Percentiles rank a stretch among this genome's conserved stretches.
Evolutionary conservation across 2,797 vertebrate genomes (phyloP).

Genomic region (Eleutherodactylus coqui): DNA sequence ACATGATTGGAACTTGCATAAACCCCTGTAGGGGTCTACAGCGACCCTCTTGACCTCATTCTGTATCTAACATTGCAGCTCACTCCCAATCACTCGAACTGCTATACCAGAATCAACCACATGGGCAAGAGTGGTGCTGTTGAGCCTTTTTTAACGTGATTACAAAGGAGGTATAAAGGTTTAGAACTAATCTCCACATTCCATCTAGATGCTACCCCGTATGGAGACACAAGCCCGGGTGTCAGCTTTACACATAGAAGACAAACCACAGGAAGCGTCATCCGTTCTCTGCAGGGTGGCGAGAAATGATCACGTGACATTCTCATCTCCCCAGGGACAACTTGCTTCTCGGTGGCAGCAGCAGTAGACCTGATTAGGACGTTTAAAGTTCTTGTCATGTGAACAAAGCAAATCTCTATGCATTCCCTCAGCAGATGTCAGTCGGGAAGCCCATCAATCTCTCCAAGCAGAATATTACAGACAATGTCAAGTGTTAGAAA

Average conservation of each 20-base stretch:
- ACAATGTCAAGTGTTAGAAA: constrained; percentile 27
- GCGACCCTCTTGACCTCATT: too few species aligned
- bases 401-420: constrained; percentile 57
- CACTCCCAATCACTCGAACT: too few species aligned
- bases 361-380: background rate
- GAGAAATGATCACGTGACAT: background rate
- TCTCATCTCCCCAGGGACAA: background rate
- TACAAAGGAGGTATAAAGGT: background rate
- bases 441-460: constrained; percentile 35
- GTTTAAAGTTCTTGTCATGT: constrained; percentile 50
- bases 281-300: background rate
- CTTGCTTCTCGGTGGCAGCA: background rate
- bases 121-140: background rate
- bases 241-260: background rate
- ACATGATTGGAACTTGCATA: too few species aligned
- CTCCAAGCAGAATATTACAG: constrained; percentile 4
- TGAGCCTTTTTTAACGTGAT: background rate
- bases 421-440: constrained; percentile 61
- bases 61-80: too few species aligned
- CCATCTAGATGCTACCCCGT: background rate
- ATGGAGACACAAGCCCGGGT: background rate
- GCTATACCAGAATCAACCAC: background rate
- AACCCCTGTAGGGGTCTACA: too few species aligned
- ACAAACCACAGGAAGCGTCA: background rate
- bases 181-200: background rate